Percentiles rank a stretch among this genome's conserved stretches.
Conservation (phyloP, 2,888 invertebrate genomes). For the Mycalesis mineus region DNA sequence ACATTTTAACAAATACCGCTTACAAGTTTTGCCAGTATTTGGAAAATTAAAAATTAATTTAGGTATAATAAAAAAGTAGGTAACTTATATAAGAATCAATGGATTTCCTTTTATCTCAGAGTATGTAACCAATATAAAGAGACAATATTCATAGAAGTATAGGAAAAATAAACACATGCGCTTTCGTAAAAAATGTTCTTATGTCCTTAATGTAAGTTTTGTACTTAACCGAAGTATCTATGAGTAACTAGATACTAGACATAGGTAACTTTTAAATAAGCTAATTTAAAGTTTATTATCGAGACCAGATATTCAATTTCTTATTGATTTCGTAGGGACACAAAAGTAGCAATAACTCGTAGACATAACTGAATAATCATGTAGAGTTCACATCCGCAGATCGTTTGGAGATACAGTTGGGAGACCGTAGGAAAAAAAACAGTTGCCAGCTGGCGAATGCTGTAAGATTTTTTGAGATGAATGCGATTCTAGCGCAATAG, state of each 20-base stretch:
- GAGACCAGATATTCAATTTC: slow-evolving; percentile 29
- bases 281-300: slow-evolving; percentile 28
- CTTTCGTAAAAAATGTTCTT: neutral
- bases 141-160: no score
- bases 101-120: no score
- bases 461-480: neutral
- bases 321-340: slow-evolving; percentile 48
- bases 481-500: neutral
- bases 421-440: slow-evolving; percentile 17
- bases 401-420: slow-evolving; percentile 18
- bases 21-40: no score
- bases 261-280: slow-evolving; percentile 29
- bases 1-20: no score
- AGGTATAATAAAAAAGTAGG: no score
- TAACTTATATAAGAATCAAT: no score
- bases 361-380: slow-evolving; percentile 48
- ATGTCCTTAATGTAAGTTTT: slow-evolving; percentile 25
- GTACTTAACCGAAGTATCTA: slow-evolving; percentile 26
- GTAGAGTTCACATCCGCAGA: slow-evolving; percentile 45
- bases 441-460: neutral
- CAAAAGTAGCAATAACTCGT: slow-evolving; percentile 60
- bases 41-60: no score
- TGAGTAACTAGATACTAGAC: slow-evolving; percentile 23
- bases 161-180: no score
- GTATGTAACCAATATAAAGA: no score